Conservation (phyloP, 2,888 invertebrate species). For the Drosophila ezoana region DNA sequence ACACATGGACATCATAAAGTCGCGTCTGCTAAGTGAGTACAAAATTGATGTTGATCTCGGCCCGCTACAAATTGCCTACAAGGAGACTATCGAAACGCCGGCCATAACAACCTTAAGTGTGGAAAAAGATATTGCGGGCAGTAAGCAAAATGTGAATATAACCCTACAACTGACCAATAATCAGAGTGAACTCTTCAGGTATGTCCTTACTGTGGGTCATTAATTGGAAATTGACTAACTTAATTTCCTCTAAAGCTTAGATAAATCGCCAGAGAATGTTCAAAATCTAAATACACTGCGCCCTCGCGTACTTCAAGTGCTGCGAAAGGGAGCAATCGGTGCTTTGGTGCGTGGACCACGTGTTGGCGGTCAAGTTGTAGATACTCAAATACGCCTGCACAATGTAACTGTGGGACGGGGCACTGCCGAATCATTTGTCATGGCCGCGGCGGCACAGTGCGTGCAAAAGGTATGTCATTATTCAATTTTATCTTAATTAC, state of each 20-base stretch:
- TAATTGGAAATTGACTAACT: neutral
- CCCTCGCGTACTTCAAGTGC: constrained; percentile 88
- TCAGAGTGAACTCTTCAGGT: constrained; percentile 86
- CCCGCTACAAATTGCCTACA: constrained; percentile 95
- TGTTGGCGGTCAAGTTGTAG: constrained; percentile 92
- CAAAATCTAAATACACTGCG: constrained; percentile 89
- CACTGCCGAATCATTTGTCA: constrained; percentile 92
- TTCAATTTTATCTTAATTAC: neutral
- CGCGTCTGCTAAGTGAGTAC: constrained; percentile 94
- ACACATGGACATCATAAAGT: constrained; percentile 96
- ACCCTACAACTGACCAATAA: constrained; percentile 84
- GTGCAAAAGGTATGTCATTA: constrained; percentile 88
- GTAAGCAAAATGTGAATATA: constrained; percentile 82
- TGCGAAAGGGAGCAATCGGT: constrained; percentile 89
- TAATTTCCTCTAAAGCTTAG: constrained; percentile 85
- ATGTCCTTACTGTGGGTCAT: neutral
- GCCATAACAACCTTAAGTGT: constrained; percentile 64
- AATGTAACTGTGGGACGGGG: constrained; percentile 90
- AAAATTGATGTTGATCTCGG: constrained; percentile 96
- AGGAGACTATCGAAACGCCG: constrained; percentile 88
- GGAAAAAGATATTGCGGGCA: constrained; percentile 84
- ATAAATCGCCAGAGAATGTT: constrained; percentile 89
- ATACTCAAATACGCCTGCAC: constrained; percentile 91
- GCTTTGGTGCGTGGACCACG: constrained; percentile 93
- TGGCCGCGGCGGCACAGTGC: constrained; percentile 93